Conservation (phyloP, 2,888 invertebrate species). For the Dynastes tityus region DNA sequence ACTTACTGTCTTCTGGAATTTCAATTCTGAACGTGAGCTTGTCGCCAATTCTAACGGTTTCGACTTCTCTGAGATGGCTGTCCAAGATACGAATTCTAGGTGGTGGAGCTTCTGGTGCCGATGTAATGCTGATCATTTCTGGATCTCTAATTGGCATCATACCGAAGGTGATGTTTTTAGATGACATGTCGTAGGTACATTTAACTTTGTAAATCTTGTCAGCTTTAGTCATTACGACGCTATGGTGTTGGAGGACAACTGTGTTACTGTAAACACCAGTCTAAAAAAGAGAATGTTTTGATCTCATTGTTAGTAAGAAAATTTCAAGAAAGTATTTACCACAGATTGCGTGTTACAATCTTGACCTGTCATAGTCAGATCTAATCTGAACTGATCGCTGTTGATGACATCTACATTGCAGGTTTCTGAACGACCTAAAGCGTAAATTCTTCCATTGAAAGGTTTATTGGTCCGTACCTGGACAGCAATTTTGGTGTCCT, state of each 20-base stretch:
- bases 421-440: slow-evolving; percentile 93
- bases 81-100: slow-evolving; percentile 95
- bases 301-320: background rate
- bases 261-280: slow-evolving; percentile 95
- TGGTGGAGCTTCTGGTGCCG: slow-evolving; percentile 94
- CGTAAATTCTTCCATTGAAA: slow-evolving; percentile 95
- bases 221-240: slow-evolving; percentile 96
- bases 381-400: slow-evolving; percentile 92
- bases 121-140: slow-evolving; percentile 96
- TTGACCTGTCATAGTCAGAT: slow-evolving; percentile 94
- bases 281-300: slow-evolving; percentile 72
- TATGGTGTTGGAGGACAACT: slow-evolving; percentile 94
- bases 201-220: slow-evolving; percentile 97
- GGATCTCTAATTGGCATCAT: slow-evolving; percentile 98
- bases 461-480: slow-evolving; percentile 94
- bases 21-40: slow-evolving; percentile 96
- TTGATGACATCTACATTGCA: slow-evolving; percentile 96
- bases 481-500: slow-evolving; percentile 94
- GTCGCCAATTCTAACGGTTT: slow-evolving; percentile 95
- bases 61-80: slow-evolving; percentile 88
- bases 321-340: slow-evolving; percentile 75
- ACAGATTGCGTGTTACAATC: slow-evolving; percentile 97
- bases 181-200: slow-evolving; percentile 96
- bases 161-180: slow-evolving; percentile 96
- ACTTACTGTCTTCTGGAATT: slow-evolving; percentile 95